A percentile compares a stretch with the other conserved stretches of the same genome.
Evolutionary conservation across 1,140 invertebrate genomes (phyloP).

Genomic region (Dendroctonus ponderosae): DNA sequence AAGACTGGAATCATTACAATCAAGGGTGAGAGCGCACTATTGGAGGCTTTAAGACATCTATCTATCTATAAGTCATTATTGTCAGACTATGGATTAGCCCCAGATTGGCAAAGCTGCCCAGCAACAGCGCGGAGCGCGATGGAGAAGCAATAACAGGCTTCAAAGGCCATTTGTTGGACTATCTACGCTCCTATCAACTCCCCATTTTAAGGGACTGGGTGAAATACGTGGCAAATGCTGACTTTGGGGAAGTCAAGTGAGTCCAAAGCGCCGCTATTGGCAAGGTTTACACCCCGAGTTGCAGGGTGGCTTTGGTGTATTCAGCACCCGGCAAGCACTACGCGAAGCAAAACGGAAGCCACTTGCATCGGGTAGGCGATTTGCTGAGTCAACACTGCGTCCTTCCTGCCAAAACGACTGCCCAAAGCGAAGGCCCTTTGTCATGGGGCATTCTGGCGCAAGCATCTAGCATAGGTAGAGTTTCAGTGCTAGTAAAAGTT

Average conservation of each 20-base stretch:
- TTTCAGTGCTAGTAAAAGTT: background rate
- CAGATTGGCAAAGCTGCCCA: slow-evolving; percentile 62
- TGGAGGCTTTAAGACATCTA: background rate
- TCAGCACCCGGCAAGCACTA: slow-evolving; percentile 81
- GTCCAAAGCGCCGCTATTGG: background rate
- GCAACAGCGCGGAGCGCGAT: slow-evolving; percentile 54
- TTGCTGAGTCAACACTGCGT: slow-evolving; percentile 64
- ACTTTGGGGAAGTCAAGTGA: slow-evolving; percentile 81
- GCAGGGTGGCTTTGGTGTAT: slow-evolving; percentile 78
- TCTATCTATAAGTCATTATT: slow-evolving; percentile 4
- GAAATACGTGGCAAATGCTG: slow-evolving; percentile 66
- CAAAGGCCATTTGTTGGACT: slow-evolving; percentile 79
- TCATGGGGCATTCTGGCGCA: slow-evolving; percentile 77
- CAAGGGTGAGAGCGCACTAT: slow-evolving; percentile 67
- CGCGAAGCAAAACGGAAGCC: slow-evolving; percentile 62
- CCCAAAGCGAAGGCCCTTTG: slow-evolving; percentile 55
- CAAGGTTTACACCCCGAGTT: slow-evolving; percentile 5
- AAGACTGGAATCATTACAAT: slow-evolving; percentile 92
- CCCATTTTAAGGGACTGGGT: slow-evolving; percentile 71
- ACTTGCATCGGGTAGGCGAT: slow-evolving; percentile 67
- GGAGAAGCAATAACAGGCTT: slow-evolving; percentile 85
- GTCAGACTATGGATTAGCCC: slow-evolving; percentile 84
- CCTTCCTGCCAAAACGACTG: slow-evolving; percentile 55
- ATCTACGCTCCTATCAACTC: slow-evolving; percentile 74
- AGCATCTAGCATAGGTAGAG: slow-evolving; percentile 82